These are phyloP conservation scores for Bos javanicus DNA, from an alignment of 2,113 vertebrate genomes.

Conservation along the genomic window DNA sequence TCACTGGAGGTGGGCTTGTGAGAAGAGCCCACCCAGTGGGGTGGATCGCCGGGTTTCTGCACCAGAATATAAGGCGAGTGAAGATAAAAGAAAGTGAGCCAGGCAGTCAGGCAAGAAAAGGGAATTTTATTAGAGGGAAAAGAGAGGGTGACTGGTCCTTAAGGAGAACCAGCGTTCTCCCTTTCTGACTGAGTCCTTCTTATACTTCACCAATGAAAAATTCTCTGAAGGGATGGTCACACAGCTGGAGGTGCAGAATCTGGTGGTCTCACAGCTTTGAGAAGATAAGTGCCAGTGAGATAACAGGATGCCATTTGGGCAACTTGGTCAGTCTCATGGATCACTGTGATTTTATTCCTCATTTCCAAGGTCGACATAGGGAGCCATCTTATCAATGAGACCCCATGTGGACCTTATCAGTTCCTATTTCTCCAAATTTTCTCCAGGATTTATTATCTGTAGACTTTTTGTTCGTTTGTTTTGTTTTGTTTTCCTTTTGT, in stretches of 20 bases:
- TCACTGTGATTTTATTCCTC: not conserved
- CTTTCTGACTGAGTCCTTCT: not conserved
- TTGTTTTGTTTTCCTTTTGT: not conserved
- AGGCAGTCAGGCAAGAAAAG: not conserved
- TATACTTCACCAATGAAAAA: not conserved
- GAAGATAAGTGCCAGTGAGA: not conserved
- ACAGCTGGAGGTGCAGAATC: not conserved
- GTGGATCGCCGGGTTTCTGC: not conserved
- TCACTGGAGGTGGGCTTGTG: not conserved
- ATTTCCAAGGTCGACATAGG: fast-evolving
- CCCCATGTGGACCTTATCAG: not conserved
- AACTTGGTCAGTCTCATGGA: not conserved
- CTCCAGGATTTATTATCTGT: not conserved
- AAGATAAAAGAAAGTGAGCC: not conserved
- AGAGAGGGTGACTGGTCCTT: not conserved
- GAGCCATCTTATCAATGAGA: not conserved
- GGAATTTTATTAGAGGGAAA: not conserved
- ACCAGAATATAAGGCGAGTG: not conserved
- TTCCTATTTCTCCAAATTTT: not conserved
- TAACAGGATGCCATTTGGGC: not conserved
- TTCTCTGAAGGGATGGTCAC: not conserved
- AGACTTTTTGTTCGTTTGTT: not conserved
- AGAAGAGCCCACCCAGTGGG: not conserved
- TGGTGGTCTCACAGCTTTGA: not conserved
- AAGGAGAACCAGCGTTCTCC: not conserved